A percentile compares a stretch with the other conserved stretches of the same genome.
phyloP scores from a whole-genome alignment of 2,888 invertebrate genomes.

The Yponomeuta malinellus region DNA sequence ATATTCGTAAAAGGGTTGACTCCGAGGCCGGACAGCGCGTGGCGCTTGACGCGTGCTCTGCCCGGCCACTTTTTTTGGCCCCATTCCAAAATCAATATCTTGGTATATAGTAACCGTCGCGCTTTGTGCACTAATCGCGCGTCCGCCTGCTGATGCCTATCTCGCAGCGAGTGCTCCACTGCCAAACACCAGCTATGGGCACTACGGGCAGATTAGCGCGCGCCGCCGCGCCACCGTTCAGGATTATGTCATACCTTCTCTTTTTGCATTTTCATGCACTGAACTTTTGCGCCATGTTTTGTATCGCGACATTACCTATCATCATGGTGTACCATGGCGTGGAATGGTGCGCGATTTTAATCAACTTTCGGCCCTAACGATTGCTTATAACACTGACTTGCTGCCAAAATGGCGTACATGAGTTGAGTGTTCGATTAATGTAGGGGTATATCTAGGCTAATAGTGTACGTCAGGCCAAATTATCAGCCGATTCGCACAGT shows the following conservation, averaged over 20 bases:
- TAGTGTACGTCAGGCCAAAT: too few species aligned
- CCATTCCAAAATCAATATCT: conserved; percentile 74
- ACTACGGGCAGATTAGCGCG: background rate
- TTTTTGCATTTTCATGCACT: background rate
- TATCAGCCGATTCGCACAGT: too few species aligned
- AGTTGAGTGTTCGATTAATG: too few species aligned
- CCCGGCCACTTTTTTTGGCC: conserved; percentile 72
- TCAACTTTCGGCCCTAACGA: background rate
- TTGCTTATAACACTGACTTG: too few species aligned
- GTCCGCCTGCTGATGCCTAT: conserved; percentile 19
- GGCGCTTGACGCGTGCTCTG: conserved; percentile 72
- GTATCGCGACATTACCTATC: background rate
- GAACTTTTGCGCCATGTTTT: background rate
- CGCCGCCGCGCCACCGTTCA: background rate
- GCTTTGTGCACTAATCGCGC: conserved; percentile 68
- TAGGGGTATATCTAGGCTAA: too few species aligned
- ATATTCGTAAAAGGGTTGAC: conserved; percentile 76
- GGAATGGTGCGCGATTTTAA: background rate
- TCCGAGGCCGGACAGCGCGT: conserved; percentile 57
- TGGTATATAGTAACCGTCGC: conserved; percentile 65
- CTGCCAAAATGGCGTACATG: too few species aligned
- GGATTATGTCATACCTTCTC: background rate
- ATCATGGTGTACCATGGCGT: background rate
- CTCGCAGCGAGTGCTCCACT: conserved; percentile 2
- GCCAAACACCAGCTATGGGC: background rate